Evolutionary conservation across 2,113 vertebrate species (phyloP).

Genomic region (Oncorhynchus clarkii): DNA sequence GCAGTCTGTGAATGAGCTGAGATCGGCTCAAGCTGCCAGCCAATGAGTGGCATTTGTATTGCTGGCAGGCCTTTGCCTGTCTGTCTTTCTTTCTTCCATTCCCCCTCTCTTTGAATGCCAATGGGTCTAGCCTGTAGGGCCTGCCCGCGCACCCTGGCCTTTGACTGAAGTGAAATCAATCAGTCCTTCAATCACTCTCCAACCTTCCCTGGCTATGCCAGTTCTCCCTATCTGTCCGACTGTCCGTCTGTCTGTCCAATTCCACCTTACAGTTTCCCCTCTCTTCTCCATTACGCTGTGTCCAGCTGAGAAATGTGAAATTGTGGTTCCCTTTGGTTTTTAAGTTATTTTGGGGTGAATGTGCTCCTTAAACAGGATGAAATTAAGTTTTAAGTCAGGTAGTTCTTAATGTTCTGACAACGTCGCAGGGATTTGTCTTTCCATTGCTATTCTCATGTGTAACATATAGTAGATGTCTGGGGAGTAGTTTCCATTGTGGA

Average conservation of each 20-base stretch:
- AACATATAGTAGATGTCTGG: no score
- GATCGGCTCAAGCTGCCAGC: slow-evolving; percentile 30
- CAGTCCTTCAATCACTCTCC: slow-evolving; percentile 64
- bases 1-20: slow-evolving; percentile 4
- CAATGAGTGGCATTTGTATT: slow-evolving; percentile 63
- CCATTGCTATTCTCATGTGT: no score
- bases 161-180: slow-evolving; percentile 72
- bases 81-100: slow-evolving; percentile 3
- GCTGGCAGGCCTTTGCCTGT: slow-evolving; percentile 36
- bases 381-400: no score
- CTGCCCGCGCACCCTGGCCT: slow-evolving; percentile 37
- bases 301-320: neutral
- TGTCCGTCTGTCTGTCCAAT: slow-evolving; percentile 6
- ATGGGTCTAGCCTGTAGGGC: slow-evolving; percentile 48
- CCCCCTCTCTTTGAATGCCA: slow-evolving; percentile 51
- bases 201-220: slow-evolving; percentile 12
- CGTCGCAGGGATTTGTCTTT: no score
- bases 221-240: slow-evolving; percentile 15
- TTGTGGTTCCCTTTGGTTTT: neutral
- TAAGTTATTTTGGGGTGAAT: neutral
- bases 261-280: no score
- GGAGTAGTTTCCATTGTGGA: no score
- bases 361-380: no score
- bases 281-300: neutral
- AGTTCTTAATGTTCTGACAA: no score